Conservation (phyloP, 1,140 invertebrate genomes). For the Microplitis mediator region DNA sequence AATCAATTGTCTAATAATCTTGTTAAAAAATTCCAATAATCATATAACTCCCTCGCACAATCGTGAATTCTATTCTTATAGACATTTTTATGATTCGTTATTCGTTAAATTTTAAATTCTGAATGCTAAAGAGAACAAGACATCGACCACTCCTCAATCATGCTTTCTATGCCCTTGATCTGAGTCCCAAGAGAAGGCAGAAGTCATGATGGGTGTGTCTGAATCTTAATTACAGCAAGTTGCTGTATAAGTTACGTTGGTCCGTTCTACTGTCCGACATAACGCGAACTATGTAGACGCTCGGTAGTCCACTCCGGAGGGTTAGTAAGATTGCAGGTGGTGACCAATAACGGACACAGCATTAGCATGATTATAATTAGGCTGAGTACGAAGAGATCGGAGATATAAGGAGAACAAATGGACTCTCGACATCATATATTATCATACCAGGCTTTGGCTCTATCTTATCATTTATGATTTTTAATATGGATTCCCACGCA, state of each 20-base stretch:
- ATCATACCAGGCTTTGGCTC: slow-evolving; percentile 29
- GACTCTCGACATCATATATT: slow-evolving; percentile 33
- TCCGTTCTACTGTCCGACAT: slow-evolving; percentile 1
- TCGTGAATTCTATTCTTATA: no score
- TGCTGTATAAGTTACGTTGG: slow-evolving; percentile 33
- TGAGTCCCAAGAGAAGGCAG: slow-evolving; percentile 57
- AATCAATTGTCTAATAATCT: no score
- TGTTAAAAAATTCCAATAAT: no score
- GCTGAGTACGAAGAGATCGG: slow-evolving; percentile 59
- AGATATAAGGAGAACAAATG: slow-evolving; percentile 50
- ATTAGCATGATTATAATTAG: slow-evolving; percentile 65
- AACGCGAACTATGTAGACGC: slow-evolving; percentile 25
- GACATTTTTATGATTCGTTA: neutral
- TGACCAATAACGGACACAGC: slow-evolving; percentile 38
- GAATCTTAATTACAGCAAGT: slow-evolving; percentile 62
- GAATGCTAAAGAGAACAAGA: slow-evolving; percentile 16
- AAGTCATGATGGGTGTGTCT: slow-evolving; percentile 59
- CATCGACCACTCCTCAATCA: slow-evolving; percentile 55
- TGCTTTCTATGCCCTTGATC: slow-evolving; percentile 40
- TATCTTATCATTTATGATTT: slow-evolving; percentile 36
- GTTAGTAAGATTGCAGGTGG: slow-evolving; percentile 28
- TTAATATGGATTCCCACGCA: slow-evolving; percentile 1
- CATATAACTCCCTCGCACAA: no score
- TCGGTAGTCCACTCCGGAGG: slow-evolving; percentile 33
- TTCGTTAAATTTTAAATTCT: neutral